Conservation (phyloP, 2,888 invertebrate genomes). For the Andrena bucephala region DNA sequence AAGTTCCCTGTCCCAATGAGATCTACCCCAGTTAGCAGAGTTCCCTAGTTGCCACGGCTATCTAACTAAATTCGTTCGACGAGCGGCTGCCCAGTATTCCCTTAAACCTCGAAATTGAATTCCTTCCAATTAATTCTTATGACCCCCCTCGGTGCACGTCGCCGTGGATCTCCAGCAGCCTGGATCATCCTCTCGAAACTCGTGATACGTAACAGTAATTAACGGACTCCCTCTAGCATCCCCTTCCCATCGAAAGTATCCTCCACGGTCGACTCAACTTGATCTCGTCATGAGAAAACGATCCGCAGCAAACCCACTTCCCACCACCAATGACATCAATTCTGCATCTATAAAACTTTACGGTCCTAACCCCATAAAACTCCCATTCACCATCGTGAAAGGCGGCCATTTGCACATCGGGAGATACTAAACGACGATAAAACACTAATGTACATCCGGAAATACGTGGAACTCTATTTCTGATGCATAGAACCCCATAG, state of each 20-base stretch:
- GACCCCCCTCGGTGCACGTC: constrained; percentile 48
- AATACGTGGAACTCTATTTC: no score
- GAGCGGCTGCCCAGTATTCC: no score
- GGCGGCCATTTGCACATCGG: no score
- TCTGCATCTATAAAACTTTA: constrained; percentile 17
- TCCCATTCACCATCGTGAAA: not conserved
- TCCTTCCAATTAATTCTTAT: constrained; percentile 70
- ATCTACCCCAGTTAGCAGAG: not conserved
- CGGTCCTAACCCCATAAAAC: not conserved
- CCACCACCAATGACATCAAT: constrained; percentile 5
- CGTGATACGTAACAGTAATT: constrained; percentile 2
- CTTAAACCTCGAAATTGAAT: constrained; percentile 8
- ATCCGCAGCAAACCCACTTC: not conserved
- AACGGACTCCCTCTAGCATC: not conserved
- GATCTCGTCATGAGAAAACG: constrained; percentile 17
- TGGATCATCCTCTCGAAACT: constrained; percentile 1
- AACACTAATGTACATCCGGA: no score
- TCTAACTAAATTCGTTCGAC: not conserved
- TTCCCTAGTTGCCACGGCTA: no score
- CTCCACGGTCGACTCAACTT: not conserved
- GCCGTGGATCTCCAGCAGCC: not conserved
- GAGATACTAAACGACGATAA: no score
- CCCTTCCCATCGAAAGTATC: constrained; percentile 5
- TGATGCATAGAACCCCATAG: no score
- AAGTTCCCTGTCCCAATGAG: not conserved